phyloP scores from a whole-genome alignment of 2,113 vertebrate species.

The Dendropsophus ebraccatus region DNA sequence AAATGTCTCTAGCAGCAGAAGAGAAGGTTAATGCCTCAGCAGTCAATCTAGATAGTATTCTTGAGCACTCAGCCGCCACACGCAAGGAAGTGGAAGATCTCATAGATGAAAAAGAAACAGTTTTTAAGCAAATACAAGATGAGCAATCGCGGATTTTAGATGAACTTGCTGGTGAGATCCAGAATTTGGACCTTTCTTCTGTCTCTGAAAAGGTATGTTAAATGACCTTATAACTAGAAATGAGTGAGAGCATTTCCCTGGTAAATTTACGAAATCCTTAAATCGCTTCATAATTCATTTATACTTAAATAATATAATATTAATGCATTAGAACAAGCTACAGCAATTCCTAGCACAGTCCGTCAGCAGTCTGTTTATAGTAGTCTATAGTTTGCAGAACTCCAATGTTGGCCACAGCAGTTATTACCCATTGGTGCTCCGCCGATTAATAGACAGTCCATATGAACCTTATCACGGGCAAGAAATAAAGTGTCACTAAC shows the following conservation, averaged over 20 bases:
- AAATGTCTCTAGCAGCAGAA: constrained; percentile 87
- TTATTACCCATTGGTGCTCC: no score
- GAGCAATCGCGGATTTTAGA: constrained; percentile 86
- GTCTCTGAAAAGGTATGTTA: constrained; percentile 81
- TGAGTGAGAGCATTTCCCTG: not conserved
- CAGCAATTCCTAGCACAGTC: not conserved
- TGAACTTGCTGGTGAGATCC: constrained; percentile 87
- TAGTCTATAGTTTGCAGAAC: not conserved
- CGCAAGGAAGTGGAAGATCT: constrained; percentile 80
- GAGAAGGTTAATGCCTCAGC: constrained; percentile 84
- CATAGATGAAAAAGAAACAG: constrained; percentile 76
- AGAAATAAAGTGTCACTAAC: no score
- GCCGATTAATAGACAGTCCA: no score
- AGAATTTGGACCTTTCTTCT: constrained; percentile 86
- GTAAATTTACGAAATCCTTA: not conserved
- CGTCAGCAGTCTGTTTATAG: not conserved
- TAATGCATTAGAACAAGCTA: not conserved
- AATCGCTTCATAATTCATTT: no score
- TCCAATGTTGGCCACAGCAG: no score
- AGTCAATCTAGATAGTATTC: constrained; percentile 67
- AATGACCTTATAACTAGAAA: not conserved
- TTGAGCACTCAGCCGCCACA: constrained; percentile 76
- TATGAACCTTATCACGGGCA: no score
- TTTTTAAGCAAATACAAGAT: constrained; percentile 80
- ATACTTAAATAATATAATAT: not conserved